phyloP scores from a whole-genome alignment of 2,888 invertebrate species.

The Melanophora roralis region DNA sequence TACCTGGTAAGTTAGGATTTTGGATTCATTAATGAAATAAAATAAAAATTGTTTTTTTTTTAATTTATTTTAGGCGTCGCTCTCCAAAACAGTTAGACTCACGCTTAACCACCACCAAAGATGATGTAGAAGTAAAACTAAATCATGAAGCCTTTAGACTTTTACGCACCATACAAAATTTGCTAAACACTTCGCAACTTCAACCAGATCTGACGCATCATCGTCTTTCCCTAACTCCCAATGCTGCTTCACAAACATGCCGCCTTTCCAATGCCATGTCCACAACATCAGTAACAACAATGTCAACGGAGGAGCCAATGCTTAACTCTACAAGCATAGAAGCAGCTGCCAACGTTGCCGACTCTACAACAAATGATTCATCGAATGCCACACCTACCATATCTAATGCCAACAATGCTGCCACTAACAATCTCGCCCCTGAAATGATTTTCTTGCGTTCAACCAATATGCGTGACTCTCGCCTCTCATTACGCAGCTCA shows the following conservation, averaged over 20 bases:
- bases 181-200: conserved; percentile 81
- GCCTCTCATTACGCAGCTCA: conserved; percentile 75
- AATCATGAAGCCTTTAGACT: conserved; percentile 83
- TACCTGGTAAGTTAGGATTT: conserved; percentile 78
- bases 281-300: conserved; percentile 64
- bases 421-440: conserved; percentile 63
- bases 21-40: neutral
- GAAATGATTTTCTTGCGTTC: conserved; percentile 75
- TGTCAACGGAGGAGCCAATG: conserved; percentile 62
- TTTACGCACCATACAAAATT: conserved; percentile 82
- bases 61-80: conserved; percentile 70
- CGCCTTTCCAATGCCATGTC: conserved; percentile 65
- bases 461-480: conserved; percentile 75
- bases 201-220: conserved; percentile 80
- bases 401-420: conserved; percentile 30
- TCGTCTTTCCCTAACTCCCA: conserved; percentile 53
- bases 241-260: conserved; percentile 45
- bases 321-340: conserved; percentile 67
- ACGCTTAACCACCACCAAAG: conserved; percentile 70
- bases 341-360: conserved; percentile 34
- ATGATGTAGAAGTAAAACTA: conserved; percentile 81
- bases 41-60: neutral
- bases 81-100: conserved; percentile 77
- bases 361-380: conserved; percentile 34
- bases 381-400: conserved; percentile 27